Conservation (phyloP, 2,113 vertebrate genomes). For the Rhinichthys klamathensis region DNA sequence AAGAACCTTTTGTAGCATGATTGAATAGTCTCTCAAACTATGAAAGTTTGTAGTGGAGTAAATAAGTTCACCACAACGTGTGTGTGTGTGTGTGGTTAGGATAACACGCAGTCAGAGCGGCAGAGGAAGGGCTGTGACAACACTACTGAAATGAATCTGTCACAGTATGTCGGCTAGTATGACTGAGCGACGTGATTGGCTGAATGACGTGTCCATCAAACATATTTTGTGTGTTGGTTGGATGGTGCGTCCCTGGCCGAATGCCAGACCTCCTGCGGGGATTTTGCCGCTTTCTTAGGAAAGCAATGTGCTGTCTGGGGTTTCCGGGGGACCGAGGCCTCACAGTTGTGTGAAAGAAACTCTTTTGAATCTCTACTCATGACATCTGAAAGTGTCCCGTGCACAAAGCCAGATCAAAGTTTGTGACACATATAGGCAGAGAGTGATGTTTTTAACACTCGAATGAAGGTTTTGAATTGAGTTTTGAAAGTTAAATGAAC, state of each 20-base stretch:
- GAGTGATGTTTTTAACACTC: background rate
- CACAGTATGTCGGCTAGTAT: conserved; percentile 19
- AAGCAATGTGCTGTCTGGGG: conserved; percentile 42
- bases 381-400: background rate
- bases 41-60: background rate
- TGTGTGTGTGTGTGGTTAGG: conserved; percentile 25
- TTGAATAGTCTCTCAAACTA: background rate
- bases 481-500: conserved; percentile 1
- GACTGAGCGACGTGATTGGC: conserved; percentile 39
- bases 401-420: conserved; percentile 1
- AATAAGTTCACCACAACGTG: background rate
- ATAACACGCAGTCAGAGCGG: conserved; percentile 38
- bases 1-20: background rate
- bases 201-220: conserved; percentile 21
- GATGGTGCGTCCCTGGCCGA: conserved; percentile 30
- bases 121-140: conserved; percentile 47
- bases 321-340: conserved; percentile 49
- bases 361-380: conserved; percentile 14
- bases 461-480: conserved; percentile 17
- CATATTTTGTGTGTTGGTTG: conserved; percentile 32
- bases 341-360: conserved; percentile 19
- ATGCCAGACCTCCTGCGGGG: conserved; percentile 57
- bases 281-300: conserved; percentile 60
- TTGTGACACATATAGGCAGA: background rate
- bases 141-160: conserved; percentile 14